phyloP scores from a whole-genome alignment of 2,113 vertebrate species.

The Puma concolor region DNA sequence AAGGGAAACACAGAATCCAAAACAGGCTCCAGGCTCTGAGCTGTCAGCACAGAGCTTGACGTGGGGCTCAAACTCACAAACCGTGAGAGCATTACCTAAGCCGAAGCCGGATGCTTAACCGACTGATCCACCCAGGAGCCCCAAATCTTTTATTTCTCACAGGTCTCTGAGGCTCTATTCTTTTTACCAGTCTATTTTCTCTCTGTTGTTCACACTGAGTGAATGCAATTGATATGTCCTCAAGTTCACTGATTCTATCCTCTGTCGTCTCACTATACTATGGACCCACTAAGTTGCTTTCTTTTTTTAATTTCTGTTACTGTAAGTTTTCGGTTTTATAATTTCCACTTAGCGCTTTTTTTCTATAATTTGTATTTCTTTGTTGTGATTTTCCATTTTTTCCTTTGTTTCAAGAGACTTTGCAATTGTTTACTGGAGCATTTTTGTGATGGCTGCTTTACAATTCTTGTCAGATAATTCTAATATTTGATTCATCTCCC shows the following conservation, averaged over 20 bases:
- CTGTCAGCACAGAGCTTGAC: no score
- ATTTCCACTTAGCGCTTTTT: neutral
- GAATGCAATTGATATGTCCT: neutral
- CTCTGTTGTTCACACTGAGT: neutral
- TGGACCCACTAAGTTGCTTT: neutral
- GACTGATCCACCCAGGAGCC: no score
- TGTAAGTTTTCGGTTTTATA: constrained; percentile 1
- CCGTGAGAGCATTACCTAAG: no score
- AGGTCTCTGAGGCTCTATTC: neutral
- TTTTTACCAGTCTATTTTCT: neutral
- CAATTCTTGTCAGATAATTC: constrained; percentile 25
- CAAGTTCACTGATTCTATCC: constrained; percentile 5
- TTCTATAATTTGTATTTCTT: constrained; percentile 38
- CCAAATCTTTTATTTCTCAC: neutral
- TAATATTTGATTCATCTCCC: neutral
- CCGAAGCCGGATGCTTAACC: no score
- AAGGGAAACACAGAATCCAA: no score
- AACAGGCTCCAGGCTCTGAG: no score
- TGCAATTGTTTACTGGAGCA: neutral
- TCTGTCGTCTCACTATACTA: neutral
- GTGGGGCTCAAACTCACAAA: no score
- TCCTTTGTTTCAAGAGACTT: constrained; percentile 46
- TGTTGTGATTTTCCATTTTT: constrained; percentile 40
- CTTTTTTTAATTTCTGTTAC: neutral
- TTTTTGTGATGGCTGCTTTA: constrained; percentile 19